Base-by-base conservation (phyloP, 2,113 vertebrate genomes). In the Delphinus delphis region DNA sequence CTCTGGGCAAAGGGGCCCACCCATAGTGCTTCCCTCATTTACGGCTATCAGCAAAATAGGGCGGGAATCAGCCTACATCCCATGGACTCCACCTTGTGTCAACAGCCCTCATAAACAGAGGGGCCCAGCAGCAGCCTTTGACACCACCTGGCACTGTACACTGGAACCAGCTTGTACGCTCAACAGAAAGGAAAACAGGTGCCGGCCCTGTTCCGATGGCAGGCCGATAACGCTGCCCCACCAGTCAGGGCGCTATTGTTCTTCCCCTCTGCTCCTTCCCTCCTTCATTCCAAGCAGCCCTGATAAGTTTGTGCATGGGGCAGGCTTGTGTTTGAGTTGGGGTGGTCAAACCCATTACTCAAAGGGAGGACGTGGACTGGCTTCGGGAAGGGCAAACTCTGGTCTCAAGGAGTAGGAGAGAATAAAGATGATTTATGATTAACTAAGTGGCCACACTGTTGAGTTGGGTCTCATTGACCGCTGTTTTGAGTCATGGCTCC, bases 91-190 rank as follows among this genome's bases (percentile, higher is more conserved):
- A 98, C 99, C 99, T 99, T 99, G 98, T 99, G 99, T 99, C 99
- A 99, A 99, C 98, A 99, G 98, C 97, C 87, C 98, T 97, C 97
- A 98, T 99, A 99, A 99, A 99, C 99, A 98, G 97, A 97, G 97
- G 98, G 98, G 97, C 95, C 96, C n/a, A 7, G 94, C 98, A 62
- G 0, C 8, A 6, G 97, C 96, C 98, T 99, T 98, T 98, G 97
- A 99, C 98, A 98, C 99, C 8, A 98, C 98, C 98, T 99, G 99
- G 99, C 99, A 99, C 99, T 90, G 99, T 98, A 99, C 99, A 98
- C 98, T 90, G 92, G 96, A 96, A 95, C 98, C 94, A 55, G 97
- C 98, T 98, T 96, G 96, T 96, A 95, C 10, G 89, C 96, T 96
- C 97, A 58, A 33, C 96, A 95, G 97, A 97, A 95, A 98, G 98